These are phyloP conservation scores for Drosophila ambigua DNA, from an alignment of 1,140 invertebrate genomes.

Conservation along the genomic window DNA sequence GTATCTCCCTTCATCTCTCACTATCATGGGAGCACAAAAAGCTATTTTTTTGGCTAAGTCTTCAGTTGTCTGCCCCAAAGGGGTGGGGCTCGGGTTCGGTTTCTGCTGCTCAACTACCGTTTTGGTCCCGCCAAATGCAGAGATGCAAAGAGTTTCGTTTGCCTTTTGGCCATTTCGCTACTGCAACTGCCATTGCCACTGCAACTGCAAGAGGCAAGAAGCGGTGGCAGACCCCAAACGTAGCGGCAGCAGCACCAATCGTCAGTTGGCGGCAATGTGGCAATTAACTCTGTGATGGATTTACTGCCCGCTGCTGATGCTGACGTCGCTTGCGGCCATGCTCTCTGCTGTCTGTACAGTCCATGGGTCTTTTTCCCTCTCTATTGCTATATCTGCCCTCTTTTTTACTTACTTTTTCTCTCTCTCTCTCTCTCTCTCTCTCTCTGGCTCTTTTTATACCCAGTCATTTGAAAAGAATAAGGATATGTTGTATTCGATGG, in stretches of 20 bases:
- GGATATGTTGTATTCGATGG: too few relatives aligned
- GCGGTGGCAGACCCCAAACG: conserved; percentile 36
- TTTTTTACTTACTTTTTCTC: too few relatives aligned
- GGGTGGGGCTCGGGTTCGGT: neutral
- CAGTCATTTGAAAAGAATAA: too few relatives aligned
- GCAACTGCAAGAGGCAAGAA: conserved; percentile 25
- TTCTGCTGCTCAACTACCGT: conserved; percentile 37
- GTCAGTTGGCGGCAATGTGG: conserved; percentile 58
- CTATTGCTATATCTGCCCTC: neutral
- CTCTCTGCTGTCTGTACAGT: conserved; percentile 13
- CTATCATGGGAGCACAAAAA: conserved; percentile 20
- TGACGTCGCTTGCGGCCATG: conserved; percentile 26
- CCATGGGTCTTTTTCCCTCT: neutral
- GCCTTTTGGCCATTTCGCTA: conserved; percentile 59
- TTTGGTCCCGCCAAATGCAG: conserved; percentile 30
- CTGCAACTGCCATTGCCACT: conserved; percentile 28
- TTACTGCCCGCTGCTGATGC: conserved; percentile 52
- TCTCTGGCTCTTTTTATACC: too few relatives aligned
- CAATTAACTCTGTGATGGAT: conserved; percentile 82
- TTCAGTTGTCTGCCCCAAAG: conserved; percentile 39
- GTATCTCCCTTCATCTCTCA: conserved; percentile 14
- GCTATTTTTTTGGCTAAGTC: conserved; percentile 47
- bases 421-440: too few relatives aligned
- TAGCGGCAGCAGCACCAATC: conserved; percentile 16
- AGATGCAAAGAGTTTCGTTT: conserved; percentile 51